Conservation (phyloP, 2,888 invertebrate genomes). For the Drosophila gaucha region DNA sequence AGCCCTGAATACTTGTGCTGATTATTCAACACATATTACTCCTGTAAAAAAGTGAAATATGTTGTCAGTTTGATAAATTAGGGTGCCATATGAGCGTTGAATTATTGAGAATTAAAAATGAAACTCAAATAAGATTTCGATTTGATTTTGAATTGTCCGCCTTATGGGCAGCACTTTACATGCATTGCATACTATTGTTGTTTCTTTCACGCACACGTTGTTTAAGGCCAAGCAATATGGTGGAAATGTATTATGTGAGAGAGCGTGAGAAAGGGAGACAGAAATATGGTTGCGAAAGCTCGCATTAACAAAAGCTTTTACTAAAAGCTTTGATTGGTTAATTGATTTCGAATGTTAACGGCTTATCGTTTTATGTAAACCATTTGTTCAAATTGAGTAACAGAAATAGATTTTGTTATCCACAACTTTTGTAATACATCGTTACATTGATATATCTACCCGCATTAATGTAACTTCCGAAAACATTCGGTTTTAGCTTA, state of each 20-base stretch:
- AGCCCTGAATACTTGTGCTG: too few species aligned
- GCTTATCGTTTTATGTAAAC: not conserved
- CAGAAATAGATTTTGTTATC: too few species aligned
- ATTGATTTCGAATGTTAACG: not conserved
- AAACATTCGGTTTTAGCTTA: too few species aligned
- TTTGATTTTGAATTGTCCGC: slow-evolving; percentile 22
- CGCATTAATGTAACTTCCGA: too few species aligned
- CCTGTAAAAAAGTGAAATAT: too few species aligned
- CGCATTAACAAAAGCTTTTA: not conserved
- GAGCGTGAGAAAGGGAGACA: not conserved
- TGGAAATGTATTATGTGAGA: not conserved
- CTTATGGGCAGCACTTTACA: slow-evolving; percentile 34
- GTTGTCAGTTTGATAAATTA: too few species aligned
- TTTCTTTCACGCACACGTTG: slow-evolving; percentile 7
- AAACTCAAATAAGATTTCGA: slow-evolving; percentile 5
- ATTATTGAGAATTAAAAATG: not conserved
- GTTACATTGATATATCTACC: too few species aligned
- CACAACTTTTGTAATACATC: too few species aligned
- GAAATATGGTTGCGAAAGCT: not conserved
- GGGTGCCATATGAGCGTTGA: too few species aligned
- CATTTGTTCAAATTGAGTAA: too few species aligned
- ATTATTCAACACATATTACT: too few species aligned
- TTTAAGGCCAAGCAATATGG: rapidly evolving
- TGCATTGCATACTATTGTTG: not conserved
- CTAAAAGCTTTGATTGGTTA: not conserved